phyloP scores from a whole-genome alignment of 2,888 invertebrate species.

The Buathra laborator region DNA sequence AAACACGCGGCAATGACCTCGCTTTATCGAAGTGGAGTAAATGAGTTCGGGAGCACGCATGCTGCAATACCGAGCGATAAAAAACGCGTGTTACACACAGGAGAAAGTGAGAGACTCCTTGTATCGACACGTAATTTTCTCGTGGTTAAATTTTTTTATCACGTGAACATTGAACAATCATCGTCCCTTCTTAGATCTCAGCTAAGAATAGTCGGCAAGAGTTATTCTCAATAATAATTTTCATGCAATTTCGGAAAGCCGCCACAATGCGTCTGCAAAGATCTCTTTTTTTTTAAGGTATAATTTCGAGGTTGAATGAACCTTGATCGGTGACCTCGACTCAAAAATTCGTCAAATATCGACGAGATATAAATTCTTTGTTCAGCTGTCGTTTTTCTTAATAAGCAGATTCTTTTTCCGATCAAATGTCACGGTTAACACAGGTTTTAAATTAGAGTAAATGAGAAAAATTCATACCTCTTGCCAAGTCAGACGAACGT shows the following conservation, averaged over 20 bases:
- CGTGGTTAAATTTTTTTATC: conserved; percentile 34
- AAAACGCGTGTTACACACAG: neutral
- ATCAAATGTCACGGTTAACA: neutral
- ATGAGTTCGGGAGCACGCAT: neutral
- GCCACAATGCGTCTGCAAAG: neutral
- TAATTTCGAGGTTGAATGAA: conserved; percentile 68
- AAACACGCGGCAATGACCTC: conserved; percentile 36
- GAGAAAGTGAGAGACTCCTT: neutral
- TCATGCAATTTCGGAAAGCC: neutral
- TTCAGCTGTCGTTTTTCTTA: neutral
- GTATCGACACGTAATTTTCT: neutral
- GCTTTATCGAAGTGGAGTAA: conserved; percentile 31
- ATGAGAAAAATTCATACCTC: conserved; percentile 50
- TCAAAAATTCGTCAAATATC: conserved; percentile 6
- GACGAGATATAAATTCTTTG: neutral
- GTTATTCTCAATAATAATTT: neutral
- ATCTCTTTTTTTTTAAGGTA: neutral
- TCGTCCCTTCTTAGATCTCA: neutral
- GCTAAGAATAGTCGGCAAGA: neutral
- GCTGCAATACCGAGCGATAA: neutral
- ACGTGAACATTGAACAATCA: conserved; percentile 1
- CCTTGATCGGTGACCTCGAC: conserved; percentile 64
- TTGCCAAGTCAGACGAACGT: conserved; percentile 33
- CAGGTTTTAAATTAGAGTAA: neutral
- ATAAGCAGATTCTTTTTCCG: neutral